These are phyloP conservation scores for Crax fasciolata DNA, from an alignment of 2,797 vertebrate species.

Conservation along the genomic window DNA sequence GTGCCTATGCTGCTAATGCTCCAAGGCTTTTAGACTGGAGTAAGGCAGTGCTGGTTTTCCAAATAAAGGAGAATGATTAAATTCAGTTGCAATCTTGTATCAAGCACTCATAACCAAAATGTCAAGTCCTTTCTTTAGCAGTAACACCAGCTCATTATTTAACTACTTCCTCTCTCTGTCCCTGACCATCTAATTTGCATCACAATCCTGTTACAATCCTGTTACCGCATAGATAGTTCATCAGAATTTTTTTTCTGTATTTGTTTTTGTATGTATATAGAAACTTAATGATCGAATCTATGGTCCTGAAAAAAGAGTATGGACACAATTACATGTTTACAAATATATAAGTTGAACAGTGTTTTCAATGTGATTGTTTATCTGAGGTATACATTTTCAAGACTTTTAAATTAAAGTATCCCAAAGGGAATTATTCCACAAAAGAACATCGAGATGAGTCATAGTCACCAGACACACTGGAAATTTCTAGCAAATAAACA, in stretches of 20 bases:
- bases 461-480: background rate
- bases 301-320: background rate
- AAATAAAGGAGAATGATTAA: background rate
- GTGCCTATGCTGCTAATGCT: background rate
- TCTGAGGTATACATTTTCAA: background rate
- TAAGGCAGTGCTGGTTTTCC: background rate
- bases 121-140: background rate
- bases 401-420: background rate
- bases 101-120: background rate
- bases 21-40: background rate
- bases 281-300: background rate
- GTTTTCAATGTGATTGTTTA: background rate
- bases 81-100: background rate
- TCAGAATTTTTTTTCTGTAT: background rate
- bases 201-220: background rate
- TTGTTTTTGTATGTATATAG: background rate
- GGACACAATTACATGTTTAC: background rate
- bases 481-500: background rate
- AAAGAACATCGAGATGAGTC: background rate
- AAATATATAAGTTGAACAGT: background rate
- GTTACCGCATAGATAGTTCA: background rate
- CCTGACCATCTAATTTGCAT: background rate
- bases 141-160: background rate
- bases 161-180: background rate
- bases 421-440: background rate